Conservation (phyloP, 2,888 invertebrate genomes). For the Archips crataeganus region DNA sequence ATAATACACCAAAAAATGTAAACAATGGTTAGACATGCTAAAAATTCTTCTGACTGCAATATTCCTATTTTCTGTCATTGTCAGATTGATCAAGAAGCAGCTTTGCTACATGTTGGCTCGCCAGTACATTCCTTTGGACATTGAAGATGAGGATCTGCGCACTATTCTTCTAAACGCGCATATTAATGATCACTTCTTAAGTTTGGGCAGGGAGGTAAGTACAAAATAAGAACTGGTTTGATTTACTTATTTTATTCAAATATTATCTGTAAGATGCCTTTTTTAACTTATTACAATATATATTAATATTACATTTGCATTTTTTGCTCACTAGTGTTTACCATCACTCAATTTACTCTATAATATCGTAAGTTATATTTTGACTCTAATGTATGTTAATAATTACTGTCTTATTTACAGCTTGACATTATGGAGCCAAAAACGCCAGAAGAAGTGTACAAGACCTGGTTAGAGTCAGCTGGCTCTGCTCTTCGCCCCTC, state of each 20-base stretch:
- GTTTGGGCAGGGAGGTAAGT: conserved; percentile 94
- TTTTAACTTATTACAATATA: no score
- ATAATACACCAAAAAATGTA: no score
- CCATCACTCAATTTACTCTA: no score
- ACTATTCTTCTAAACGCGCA: conserved; percentile 98
- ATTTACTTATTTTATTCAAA: not conserved
- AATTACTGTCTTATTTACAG: conserved; percentile 65
- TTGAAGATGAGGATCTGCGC: conserved; percentile 92
- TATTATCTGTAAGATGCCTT: no score
- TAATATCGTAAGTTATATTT: no score
- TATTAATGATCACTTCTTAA: conserved; percentile 96
- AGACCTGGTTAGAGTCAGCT: conserved; percentile 97
- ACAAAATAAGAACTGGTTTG: not conserved
- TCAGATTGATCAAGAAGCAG: conserved; percentile 94
- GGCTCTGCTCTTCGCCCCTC: conserved; percentile 88
- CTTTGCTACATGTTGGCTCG: conserved; percentile 98
- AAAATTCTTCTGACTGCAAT: not conserved
- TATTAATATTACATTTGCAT: no score
- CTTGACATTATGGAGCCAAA: conserved; percentile 99
- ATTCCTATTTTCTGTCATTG: conserved; percentile 51
- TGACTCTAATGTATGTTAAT: not conserved
- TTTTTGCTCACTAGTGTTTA: no score
- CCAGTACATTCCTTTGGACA: conserved; percentile 95
- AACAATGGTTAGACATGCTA: no score
- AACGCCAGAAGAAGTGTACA: conserved; percentile 99